A percentile compares a stretch with the other conserved stretches of the same genome.
These are phyloP conservation scores for Emydocephalus ijimae DNA, from an alignment of 2,113 vertebrate genomes.

Conservation along the genomic window DNA sequence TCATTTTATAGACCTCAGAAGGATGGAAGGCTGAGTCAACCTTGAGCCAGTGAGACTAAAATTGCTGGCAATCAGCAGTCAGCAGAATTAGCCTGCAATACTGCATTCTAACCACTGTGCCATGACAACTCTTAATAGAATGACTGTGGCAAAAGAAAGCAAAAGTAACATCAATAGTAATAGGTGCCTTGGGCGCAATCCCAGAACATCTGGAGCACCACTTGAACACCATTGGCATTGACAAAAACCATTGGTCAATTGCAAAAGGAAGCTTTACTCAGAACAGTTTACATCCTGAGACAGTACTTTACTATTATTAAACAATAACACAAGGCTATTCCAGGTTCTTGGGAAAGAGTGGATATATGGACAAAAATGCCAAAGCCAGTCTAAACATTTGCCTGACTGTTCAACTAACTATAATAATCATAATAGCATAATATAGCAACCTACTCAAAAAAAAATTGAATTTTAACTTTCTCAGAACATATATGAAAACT, in stretches of 20 bases:
- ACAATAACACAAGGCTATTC: not conserved
- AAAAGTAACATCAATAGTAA: not conserved
- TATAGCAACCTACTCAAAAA: not conserved
- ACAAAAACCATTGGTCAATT: not conserved
- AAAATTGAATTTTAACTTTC: not conserved
- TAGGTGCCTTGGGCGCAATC: not conserved
- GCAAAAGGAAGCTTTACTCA: not conserved
- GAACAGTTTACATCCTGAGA: not conserved
- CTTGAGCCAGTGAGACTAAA: no score
- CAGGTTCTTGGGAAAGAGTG: not conserved
- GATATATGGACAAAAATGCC: not conserved
- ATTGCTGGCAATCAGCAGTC: no score
- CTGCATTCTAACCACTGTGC: no score
- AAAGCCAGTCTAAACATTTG: not conserved
- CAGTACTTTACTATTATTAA: not conserved
- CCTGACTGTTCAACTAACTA: not conserved
- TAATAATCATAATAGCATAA: not conserved
- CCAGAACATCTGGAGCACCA: not conserved
- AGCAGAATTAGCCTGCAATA: no score
- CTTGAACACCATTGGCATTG: not conserved
- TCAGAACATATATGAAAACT: not conserved
- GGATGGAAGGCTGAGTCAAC: no score
- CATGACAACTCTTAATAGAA: no score
- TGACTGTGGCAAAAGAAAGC: no score
- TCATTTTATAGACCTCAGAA: no score